Evolutionary conservation across 2,113 vertebrate species (phyloP).

Genomic region (Planiliza haematocheilus): DNA sequence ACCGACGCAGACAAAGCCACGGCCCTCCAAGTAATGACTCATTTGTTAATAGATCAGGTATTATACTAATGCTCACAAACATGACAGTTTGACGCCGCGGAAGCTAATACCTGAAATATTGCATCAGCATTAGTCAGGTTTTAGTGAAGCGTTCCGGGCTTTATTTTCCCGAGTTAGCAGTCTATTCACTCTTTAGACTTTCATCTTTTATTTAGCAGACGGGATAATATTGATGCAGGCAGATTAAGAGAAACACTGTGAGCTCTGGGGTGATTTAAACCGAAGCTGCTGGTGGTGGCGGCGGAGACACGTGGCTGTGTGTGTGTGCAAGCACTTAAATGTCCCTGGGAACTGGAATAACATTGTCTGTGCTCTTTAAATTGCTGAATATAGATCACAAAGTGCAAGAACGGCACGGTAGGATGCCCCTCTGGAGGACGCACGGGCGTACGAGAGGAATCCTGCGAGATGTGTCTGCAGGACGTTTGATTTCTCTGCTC

Average conservation of each 20-base stretch:
- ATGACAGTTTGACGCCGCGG: conserved; percentile 24
- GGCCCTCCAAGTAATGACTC: conserved; percentile 41
- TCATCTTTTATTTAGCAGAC: conserved; percentile 46
- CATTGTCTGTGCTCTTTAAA: conserved; percentile 30
- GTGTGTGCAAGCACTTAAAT: conserved; percentile 40
- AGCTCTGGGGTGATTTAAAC: conserved; percentile 51
- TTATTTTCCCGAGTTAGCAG: conserved; percentile 10
- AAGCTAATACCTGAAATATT: conserved; percentile 13
- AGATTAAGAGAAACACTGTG: conserved; percentile 29
- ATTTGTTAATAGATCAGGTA: conserved; percentile 58
- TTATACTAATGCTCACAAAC: conserved; percentile 38
- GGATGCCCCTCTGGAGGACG: neutral
- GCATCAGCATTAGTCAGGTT: conserved; percentile 14
- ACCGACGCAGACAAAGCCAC: conserved; percentile 50
- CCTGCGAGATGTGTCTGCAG: neutral
- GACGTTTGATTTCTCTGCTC: neutral
- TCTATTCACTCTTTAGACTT: conserved; percentile 9
- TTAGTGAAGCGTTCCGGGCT: conserved; percentile 17
- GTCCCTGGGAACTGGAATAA: conserved; percentile 16
- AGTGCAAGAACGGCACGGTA: neutral
- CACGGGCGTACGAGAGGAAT: too few relatives aligned
- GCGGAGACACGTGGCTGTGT: conserved; percentile 23
- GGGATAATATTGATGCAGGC: conserved; percentile 28
- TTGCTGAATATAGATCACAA: conserved; percentile 33
- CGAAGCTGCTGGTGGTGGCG: conserved; percentile 25